These are phyloP conservation scores for Drosophila virilis DNA, from an alignment of 1,140 invertebrate species.

Conservation along the genomic window DNA sequence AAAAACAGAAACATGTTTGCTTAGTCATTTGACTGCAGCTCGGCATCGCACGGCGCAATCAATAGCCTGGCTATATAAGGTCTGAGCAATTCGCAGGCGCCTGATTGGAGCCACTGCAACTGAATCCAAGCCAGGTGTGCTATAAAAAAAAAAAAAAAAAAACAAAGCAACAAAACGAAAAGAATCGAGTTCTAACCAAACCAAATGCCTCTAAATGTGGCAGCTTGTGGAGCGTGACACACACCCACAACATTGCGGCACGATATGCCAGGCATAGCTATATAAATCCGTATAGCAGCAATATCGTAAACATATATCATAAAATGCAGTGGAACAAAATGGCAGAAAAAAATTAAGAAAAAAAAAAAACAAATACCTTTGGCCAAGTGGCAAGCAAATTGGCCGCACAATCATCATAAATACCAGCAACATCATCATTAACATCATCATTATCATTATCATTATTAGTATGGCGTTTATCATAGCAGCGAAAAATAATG, in stretches of 20 bases:
- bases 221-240: slow-evolving; percentile 43
- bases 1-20: slow-evolving; percentile 15
- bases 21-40: slow-evolving; percentile 19
- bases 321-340: slow-evolving; percentile 44
- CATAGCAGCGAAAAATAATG: slow-evolving; percentile 36
- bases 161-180: not conserved
- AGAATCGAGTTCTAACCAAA: not conserved
- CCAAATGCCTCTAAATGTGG: slow-evolving; percentile 31
- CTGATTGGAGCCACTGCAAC: slow-evolving; percentile 10
- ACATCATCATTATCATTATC: slow-evolving; percentile 22
- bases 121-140: slow-evolving; percentile 15
- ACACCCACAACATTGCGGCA: slow-evolving; percentile 32
- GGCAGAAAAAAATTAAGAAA: no score
- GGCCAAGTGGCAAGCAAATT: slow-evolving; percentile 48
- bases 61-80: slow-evolving; percentile 23
- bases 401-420: slow-evolving; percentile 37
- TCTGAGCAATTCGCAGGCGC: slow-evolving; percentile 6
- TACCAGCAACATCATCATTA: slow-evolving; percentile 4
- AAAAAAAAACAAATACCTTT: not conserved
- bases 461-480: slow-evolving; percentile 20
- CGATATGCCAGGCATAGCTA: slow-evolving; percentile 33
- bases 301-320: slow-evolving; percentile 58
- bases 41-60: slow-evolving; percentile 9
- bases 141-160: not conserved
- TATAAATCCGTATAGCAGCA: slow-evolving; percentile 24